Conservation (phyloP, 2,888 invertebrate species). For the Nemotelus nigrinus region DNA sequence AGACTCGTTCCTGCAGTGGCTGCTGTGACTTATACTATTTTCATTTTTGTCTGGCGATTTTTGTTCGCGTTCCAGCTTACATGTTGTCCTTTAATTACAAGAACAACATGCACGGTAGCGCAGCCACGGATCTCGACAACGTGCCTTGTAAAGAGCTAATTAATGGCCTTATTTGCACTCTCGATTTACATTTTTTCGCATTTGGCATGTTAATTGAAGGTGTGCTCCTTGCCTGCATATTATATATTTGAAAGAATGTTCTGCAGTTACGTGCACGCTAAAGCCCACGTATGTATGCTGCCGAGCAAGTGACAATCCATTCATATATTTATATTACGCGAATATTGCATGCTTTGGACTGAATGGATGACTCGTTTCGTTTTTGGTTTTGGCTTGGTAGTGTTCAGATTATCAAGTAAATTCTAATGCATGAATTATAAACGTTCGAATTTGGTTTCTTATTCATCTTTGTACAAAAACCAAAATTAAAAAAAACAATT, state of each 20-base stretch:
- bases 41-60: constrained; percentile 10
- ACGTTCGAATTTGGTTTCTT: no score
- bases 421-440: no score
- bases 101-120: constrained; percentile 41
- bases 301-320: constrained; percentile 40
- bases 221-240: constrained; percentile 37
- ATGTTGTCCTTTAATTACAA: constrained; percentile 46
- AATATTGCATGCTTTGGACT: constrained; percentile 24
- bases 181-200: constrained; percentile 50
- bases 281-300: constrained; percentile 35
- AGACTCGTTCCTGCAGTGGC: background rate
- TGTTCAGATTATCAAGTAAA: no score
- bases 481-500: no score
- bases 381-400: no score
- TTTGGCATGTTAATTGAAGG: constrained; percentile 50
- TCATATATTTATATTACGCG: constrained; percentile 12
- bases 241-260: constrained; percentile 24
- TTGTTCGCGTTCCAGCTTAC: constrained; percentile 19
- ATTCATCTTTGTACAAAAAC: no score
- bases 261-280: constrained; percentile 39
- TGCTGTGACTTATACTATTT: background rate
- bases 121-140: constrained; percentile 25
- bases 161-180: constrained; percentile 52
- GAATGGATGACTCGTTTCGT: no score
- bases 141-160: constrained; percentile 50